Conservation (phyloP, 2,888 invertebrate species). For the Drosophila kanekoi region DNA sequence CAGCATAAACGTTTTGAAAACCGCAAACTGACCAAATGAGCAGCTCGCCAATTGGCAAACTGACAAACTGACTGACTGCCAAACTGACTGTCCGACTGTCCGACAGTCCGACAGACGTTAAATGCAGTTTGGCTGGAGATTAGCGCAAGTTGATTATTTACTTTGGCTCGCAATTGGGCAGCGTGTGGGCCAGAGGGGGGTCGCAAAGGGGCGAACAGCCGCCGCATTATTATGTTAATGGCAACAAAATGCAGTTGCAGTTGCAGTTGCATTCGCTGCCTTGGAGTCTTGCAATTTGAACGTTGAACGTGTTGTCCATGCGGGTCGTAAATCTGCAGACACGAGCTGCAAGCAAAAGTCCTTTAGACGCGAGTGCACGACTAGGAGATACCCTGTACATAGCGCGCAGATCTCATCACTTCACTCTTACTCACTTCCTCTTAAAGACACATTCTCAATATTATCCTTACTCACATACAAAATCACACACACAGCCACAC, state of each 20-base stretch:
- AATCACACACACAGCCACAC: too few species aligned
- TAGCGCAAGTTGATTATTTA: constrained; percentile 78
- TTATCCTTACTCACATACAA: too few species aligned
- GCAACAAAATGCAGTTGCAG: constrained; percentile 75
- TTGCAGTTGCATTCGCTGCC: constrained; percentile 39
- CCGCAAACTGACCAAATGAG: constrained; percentile 62
- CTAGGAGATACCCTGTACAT: background rate
- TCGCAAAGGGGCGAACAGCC: constrained; percentile 15
- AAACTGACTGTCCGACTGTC: constrained; percentile 16
- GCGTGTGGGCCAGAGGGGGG: constrained; percentile 19
- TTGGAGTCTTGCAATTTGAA: constrained; percentile 42
- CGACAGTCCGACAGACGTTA: constrained; percentile 44
- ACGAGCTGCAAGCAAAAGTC: constrained; percentile 12
- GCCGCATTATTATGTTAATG: constrained; percentile 74
- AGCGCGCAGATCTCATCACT: too few species aligned
- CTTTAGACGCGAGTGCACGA: background rate
- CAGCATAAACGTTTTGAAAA: constrained; percentile 57
- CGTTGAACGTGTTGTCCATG: constrained; percentile 73
- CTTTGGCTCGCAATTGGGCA: constrained; percentile 68
- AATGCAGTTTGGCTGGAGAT: constrained; percentile 74
- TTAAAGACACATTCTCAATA: too few species aligned
- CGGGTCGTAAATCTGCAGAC: constrained; percentile 75
- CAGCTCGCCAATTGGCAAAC: constrained; percentile 35
- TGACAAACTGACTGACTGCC: constrained; percentile 27
- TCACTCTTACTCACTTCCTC: too few species aligned